Evolutionary conservation across 2,113 vertebrate genomes (phyloP), one percentile per base, ranked within the genome.

Genomic region (Clarias macrocephalus): DNA sequence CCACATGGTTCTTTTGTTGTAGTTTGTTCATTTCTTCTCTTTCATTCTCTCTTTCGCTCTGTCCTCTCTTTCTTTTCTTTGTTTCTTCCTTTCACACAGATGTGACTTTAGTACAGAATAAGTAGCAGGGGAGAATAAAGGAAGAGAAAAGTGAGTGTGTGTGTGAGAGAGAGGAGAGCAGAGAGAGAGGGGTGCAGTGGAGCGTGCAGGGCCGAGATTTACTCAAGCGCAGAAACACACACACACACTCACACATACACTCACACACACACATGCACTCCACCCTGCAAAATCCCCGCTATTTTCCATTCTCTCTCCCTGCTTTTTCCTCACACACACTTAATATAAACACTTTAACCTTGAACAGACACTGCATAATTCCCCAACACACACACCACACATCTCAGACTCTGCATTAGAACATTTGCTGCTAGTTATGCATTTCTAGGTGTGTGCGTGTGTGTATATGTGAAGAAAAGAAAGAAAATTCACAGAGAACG

Each of bases 1-100:
- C 62, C 81, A 68, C 62, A 42, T 83, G 81, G 84, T 30, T 54
- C 59, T 57, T 57, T 80, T 79, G 18, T 57, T 82, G 33, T 76
- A 68, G n/a, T 56, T 85, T 33, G 0, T 91, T 93, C 16, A 23
- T 25, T 2, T 52, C 1, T 73, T 25, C 76, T 92, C 84, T 90
- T 87, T 89, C 90, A 89, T 83, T 92, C 85, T 66, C 62, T 88
- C 90, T 91, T 88, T 89, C 84, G 86, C 85, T 89, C 86, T 85
- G n/a, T 80, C 75, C 85, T 85, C 88, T 90, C 88, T 84, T 33
- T 80, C 25, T 19, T 79, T 3, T 79, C n/a, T 30, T 30, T 30
- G 15, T 30, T 21, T 23, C 28, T 19, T 15, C 30, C 16, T 77
- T 72, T 82, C 13, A 63, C 5, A 12, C 33, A 80, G 79, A 37